These are phyloP conservation scores for Calonectris borealis DNA, from an alignment of 2,113 vertebrate genomes.

Conservation along the genomic window DNA sequence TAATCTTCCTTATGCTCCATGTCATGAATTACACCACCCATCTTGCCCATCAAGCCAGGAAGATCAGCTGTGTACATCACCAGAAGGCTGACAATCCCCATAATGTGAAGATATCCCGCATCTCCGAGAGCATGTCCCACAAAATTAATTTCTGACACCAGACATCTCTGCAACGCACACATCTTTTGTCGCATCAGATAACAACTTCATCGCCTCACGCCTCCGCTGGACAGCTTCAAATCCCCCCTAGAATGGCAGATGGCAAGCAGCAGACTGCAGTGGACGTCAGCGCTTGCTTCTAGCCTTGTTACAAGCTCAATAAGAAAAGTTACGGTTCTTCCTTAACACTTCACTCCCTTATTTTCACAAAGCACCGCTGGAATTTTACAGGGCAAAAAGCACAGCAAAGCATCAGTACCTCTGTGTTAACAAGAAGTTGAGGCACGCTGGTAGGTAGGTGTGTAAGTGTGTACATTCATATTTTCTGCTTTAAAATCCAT, in stretches of 20 bases:
- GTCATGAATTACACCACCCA: background rate
- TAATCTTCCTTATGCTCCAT: background rate
- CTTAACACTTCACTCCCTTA: background rate
- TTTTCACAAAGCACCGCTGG: background rate
- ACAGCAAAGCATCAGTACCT: background rate
- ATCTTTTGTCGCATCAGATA: background rate
- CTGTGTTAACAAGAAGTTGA: background rate
- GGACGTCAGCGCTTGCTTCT: background rate
- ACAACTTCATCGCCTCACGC: background rate
- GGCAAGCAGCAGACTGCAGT: background rate
- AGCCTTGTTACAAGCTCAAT: rapidly evolving
- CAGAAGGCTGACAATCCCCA: background rate
- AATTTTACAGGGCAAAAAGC: background rate
- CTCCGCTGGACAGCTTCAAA: background rate
- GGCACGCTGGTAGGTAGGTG: background rate
- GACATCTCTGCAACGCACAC: background rate
- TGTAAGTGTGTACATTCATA: background rate
- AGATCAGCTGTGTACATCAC: background rate
- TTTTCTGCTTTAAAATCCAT: background rate
- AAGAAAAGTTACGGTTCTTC: background rate
- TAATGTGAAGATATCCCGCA: background rate
- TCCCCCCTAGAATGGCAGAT: background rate
- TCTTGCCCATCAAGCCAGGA: background rate
- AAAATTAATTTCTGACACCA: background rate
- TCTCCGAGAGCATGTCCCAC: background rate